Conservation (phyloP, 2,113 vertebrate species). For the Argyrosomus japonicus region DNA sequence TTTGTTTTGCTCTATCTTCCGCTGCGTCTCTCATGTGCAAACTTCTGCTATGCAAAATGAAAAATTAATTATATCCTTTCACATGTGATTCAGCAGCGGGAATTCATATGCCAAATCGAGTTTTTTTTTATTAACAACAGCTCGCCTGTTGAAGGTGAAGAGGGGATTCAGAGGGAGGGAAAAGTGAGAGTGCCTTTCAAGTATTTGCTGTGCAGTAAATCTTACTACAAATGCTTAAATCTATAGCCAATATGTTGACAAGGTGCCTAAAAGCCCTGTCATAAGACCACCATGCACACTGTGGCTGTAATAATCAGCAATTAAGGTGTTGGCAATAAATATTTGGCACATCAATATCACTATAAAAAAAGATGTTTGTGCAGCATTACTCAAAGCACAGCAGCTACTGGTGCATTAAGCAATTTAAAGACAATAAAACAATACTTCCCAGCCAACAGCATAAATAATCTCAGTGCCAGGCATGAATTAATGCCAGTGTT, state of each 20-base stretch:
- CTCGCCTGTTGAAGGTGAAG: constrained; percentile 22
- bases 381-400: constrained; percentile 12
- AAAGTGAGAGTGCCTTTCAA: background rate
- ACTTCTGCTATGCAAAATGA: constrained; percentile 53
- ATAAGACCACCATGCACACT: background rate
- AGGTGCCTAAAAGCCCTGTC: background rate
- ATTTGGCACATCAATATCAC: background rate
- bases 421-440: constrained; percentile 8
- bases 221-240: background rate
- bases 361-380: background rate
- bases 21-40: constrained; percentile 41
- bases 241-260: background rate
- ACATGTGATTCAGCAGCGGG: constrained; percentile 24
- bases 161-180: background rate
- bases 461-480: constrained; percentile 2
- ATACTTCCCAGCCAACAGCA: background rate
- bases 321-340: background rate
- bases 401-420: constrained; percentile 7
- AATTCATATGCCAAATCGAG: constrained; percentile 31
- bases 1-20: constrained; percentile 57
- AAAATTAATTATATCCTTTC: constrained; percentile 60
- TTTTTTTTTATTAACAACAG: constrained; percentile 12
- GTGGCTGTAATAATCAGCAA: background rate
- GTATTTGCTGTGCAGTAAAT: background rate
- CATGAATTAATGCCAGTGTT: background rate